These are phyloP conservation scores for crab-eating macaque (Macaca fascicularis) DNA, from an alignment of 2,113 vertebrate genomes.

Conservation along the genomic window DNA sequence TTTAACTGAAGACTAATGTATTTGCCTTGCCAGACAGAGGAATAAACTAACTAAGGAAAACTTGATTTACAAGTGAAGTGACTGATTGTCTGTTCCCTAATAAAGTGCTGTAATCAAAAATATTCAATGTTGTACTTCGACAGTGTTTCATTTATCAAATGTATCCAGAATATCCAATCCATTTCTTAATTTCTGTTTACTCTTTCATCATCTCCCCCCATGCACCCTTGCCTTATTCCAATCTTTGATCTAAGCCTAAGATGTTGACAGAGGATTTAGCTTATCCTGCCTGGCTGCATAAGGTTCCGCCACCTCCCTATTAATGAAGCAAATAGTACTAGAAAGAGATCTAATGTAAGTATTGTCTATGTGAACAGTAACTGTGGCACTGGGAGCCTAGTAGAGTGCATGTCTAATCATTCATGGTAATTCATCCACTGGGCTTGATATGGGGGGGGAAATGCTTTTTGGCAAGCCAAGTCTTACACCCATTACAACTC, in stretches of 20 bases:
- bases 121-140: slow-evolving; percentile 72
- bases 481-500: slow-evolving; percentile 32
- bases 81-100: slow-evolving; percentile 75
- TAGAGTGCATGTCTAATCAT: slow-evolving; percentile 44
- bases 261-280: slow-evolving; percentile 66
- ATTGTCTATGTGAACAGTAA: slow-evolving; percentile 34
- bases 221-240: slow-evolving; percentile 60
- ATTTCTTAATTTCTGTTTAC: slow-evolving; percentile 77
- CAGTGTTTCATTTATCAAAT: slow-evolving; percentile 73
- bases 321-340: slow-evolving; percentile 63
- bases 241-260: slow-evolving; percentile 75
- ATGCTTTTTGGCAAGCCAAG: slow-evolving; percentile 36
- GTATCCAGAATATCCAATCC: slow-evolving; percentile 73
- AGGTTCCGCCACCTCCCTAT: slow-evolving; percentile 67
- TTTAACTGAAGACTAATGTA: not conserved
- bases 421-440: slow-evolving; percentile 44
- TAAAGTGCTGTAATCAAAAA: slow-evolving; percentile 75
- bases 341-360: slow-evolving; percentile 54
- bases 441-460: slow-evolving; percentile 21
- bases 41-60: slow-evolving; percentile 59
- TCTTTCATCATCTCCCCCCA: slow-evolving; percentile 60
- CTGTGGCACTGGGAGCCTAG: slow-evolving; percentile 41
- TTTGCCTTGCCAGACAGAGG: slow-evolving; percentile 1
- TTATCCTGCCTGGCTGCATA: slow-evolving; percentile 57
- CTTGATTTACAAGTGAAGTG: slow-evolving; percentile 68